Conservation (phyloP, 2,888 invertebrate genomes). For the Petrophora chlorosata region DNA sequence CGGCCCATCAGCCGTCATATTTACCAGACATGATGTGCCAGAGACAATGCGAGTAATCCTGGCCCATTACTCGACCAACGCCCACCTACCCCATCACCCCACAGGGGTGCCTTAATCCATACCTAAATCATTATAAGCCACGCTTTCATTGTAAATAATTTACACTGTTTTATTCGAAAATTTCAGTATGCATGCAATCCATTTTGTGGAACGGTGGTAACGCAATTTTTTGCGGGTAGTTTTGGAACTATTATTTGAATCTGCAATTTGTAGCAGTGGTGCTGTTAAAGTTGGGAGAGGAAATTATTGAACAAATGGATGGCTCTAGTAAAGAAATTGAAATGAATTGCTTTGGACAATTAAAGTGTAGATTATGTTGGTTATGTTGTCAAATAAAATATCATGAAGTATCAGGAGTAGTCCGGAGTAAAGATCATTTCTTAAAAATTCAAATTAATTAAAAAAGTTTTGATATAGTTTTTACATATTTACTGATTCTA, state of each 20-base stretch:
- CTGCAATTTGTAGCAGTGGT: neutral
- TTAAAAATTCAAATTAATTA: no score
- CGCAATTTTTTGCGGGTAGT: conserved; percentile 14
- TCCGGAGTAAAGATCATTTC: no score
- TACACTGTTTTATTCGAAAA: conserved; percentile 25
- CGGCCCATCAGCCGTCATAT: conserved; percentile 4
- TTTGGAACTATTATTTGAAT: neutral
- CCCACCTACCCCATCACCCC: neutral
- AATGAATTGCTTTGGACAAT: no score
- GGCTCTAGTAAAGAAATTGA: no score
- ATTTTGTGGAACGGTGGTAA: conserved; percentile 3
- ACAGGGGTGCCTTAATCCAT: conserved; percentile 25
- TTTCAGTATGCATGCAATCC: conserved; percentile 14
- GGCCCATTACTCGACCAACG: conserved; percentile 9
- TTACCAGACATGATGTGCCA: conserved; percentile 6
- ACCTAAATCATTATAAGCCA: conserved; percentile 34
- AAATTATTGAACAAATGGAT: no score
- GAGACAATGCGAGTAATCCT: conserved; percentile 18
- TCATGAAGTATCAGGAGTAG: no score
- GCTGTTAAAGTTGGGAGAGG: no score
- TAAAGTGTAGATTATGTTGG: no score
- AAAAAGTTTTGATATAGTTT: no score
- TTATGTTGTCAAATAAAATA: no score
- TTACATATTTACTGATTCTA: no score
- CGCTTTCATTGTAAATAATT: conserved; percentile 35